phyloP scores from a whole-genome alignment of 2,888 invertebrate genomes.

The Netelia virgata region DNA sequence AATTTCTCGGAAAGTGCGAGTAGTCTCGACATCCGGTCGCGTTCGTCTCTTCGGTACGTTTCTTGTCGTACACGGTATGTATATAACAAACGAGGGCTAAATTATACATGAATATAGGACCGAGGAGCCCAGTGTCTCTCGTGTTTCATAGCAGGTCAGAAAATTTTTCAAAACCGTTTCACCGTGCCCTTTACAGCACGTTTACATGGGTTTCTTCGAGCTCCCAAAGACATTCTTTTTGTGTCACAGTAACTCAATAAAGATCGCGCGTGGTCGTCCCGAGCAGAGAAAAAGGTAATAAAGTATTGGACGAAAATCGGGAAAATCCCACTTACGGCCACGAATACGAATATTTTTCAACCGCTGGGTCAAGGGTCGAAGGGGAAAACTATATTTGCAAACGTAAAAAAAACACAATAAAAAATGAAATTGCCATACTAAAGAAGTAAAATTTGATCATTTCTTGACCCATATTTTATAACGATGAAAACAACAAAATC shows the following conservation, averaged over 20 bases:
- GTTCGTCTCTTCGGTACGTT: not conserved
- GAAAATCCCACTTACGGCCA: not conserved
- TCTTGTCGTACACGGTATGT: conserved; percentile 2
- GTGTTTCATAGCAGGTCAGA: conserved; percentile 53
- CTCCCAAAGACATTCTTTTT: not conserved
- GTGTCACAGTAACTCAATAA: conserved; percentile 27
- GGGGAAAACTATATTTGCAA: too few species aligned
- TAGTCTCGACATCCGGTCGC: conserved; percentile 54
- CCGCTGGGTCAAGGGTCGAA: too few species aligned
- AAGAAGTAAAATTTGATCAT: not conserved
- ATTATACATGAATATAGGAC: conserved; percentile 31
- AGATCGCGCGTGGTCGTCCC: not conserved
- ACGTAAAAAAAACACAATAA: not conserved
- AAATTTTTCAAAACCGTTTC: conserved; percentile 31
- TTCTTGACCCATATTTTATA: not conserved
- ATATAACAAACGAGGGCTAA: not conserved
- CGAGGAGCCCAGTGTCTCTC: conserved; percentile 40
- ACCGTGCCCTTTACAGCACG: not conserved
- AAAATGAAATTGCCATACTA: not conserved
- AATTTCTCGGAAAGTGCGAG: conserved; percentile 59
- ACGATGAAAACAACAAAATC: not conserved
- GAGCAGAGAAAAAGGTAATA: not conserved
- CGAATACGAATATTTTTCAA: too few species aligned
- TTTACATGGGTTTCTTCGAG: not conserved
- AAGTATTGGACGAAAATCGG: not conserved